Evolutionary conservation across 2,113 vertebrate genomes (phyloP), one percentile per base, ranked within the genome.

Genomic region (Anoplopoma fimbria): DNA sequence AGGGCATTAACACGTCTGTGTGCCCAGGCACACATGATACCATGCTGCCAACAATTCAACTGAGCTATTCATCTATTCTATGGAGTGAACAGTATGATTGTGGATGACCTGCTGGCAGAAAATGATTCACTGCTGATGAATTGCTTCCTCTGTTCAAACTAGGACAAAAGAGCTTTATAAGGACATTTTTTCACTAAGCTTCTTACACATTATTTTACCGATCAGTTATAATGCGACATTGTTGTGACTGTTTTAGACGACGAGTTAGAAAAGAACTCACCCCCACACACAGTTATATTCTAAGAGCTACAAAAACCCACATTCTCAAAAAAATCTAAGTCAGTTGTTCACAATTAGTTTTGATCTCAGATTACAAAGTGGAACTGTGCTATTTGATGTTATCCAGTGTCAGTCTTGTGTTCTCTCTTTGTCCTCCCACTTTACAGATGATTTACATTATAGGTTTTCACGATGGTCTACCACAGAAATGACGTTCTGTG

Each of bases 361-460:
- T 64, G 62, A 87, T 88, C 87, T 91, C 81, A 57, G 69, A 82
- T 90, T 89, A 83, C 81, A 85, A 62, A 76, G 84, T 75, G 64
- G 58, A 65, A 67, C 31, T 55, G 45, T 27, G 4, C 23, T 58
- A 61, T 81, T 88, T 91, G 80, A 81, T 79, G 75, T 85, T 49
- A 77, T 82, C 79, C 69, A 62, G 80, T 63, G 69, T 81, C 75
- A 64, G 40, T 51, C 72, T 62, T 65, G 69, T 60, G 57, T 82
- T 82, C 75, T 17, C 27, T 80, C 76, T 82, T 76, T 72, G 79
- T 81, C 81, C 70, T 77, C 40, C 69, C 75, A 25, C 58, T 71
- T 84, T 86, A 81, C 86, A 65, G 81, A 79, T 79, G 84, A 90
- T 88, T 88, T 87, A 86, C 82, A 90, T 90, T 85, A 84, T 55